Evolutionary conservation across 2,888 invertebrate species (phyloP).

Genomic region (Chelonus formosanus): DNA sequence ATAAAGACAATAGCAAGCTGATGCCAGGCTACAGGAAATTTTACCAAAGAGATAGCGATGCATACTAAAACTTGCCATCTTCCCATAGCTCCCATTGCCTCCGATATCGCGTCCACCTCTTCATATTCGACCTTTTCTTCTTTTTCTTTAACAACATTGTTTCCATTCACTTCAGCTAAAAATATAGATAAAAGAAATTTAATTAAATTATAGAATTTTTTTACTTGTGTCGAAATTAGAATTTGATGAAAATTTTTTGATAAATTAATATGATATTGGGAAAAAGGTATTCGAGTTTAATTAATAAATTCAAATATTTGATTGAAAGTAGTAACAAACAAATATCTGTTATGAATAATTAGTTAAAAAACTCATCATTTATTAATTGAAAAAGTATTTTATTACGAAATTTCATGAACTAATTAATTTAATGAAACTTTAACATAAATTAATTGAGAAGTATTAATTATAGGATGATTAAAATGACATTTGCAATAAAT

Average conservation of each 20-base stretch:
- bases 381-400: too few relatives aligned
- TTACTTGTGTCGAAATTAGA: not conserved
- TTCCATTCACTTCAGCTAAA: conserved; percentile 53
- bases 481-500: too few relatives aligned
- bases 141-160: conserved; percentile 41
- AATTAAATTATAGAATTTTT: not conserved
- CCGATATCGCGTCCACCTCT: conserved; percentile 72
- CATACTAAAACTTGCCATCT: conserved; percentile 80
- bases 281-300: too few relatives aligned
- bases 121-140: conserved; percentile 44
- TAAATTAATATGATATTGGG: not conserved
- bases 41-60: conserved; percentile 74
- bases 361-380: too few relatives aligned
- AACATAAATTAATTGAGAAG: too few relatives aligned
- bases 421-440: too few relatives aligned
- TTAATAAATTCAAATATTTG: too few relatives aligned
- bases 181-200: conserved; percentile 18
- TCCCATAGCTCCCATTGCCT: conserved; percentile 76
- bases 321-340: too few relatives aligned
- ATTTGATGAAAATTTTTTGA: too few relatives aligned
- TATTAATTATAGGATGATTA: too few relatives aligned
- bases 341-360: too few relatives aligned
- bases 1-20: conserved; percentile 81
- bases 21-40: conserved; percentile 84
- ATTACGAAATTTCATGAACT: too few relatives aligned